Evolutionary conservation across 2,888 invertebrate genomes (phyloP).

Genomic region (Oconnorella tubifera): DNA sequence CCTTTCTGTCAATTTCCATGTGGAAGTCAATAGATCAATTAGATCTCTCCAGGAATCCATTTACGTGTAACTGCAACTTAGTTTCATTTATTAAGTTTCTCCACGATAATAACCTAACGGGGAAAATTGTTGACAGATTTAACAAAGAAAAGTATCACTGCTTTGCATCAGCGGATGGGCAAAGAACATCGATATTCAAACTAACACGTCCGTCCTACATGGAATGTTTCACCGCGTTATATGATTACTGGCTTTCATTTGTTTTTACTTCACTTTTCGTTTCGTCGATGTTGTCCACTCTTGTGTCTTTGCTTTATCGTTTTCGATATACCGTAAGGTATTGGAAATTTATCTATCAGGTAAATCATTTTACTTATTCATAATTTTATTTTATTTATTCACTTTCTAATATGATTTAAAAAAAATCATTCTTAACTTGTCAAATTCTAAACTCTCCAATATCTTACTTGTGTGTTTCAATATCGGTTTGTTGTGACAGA

Average conservation of each 20-base stretch:
- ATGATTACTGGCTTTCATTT: background rate
- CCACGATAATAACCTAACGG: background rate
- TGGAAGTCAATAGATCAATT: background rate
- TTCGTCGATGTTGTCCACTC: background rate
- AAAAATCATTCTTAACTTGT: too few relatives aligned
- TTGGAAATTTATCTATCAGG: constrained; percentile 9
- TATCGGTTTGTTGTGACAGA: too few relatives aligned
- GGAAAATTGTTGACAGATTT: background rate
- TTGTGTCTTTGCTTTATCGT: background rate
- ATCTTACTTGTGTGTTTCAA: too few relatives aligned
- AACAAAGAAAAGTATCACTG: background rate
- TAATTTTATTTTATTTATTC: too few relatives aligned
- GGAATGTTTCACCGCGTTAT: constrained; percentile 5
- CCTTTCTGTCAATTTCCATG: background rate
- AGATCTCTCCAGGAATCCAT: constrained; percentile 13
- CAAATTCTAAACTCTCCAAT: too few relatives aligned
- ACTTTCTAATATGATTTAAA: too few relatives aligned
- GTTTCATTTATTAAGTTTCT: constrained; percentile 12
- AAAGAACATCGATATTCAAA: background rate
- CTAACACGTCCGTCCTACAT: background rate
- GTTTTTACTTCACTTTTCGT: background rate
- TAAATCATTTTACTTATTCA: too few relatives aligned
- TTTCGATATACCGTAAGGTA: constrained; percentile 10
- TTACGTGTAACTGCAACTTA: constrained; percentile 8
- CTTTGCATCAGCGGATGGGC: background rate